Conservation (phyloP, 2,888 invertebrate species). For the Actias luna region DNA sequence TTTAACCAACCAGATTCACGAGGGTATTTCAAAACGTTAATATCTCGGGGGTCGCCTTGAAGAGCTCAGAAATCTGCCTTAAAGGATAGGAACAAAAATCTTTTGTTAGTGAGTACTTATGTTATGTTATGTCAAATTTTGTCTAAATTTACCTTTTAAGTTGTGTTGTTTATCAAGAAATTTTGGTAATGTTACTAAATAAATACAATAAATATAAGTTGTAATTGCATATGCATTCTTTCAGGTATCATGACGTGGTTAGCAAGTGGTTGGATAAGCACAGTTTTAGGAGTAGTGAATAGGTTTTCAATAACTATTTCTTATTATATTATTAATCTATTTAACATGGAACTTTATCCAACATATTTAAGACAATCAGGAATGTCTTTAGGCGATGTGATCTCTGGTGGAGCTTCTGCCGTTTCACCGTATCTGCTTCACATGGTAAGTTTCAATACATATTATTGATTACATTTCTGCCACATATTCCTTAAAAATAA, state of each 20-base stretch:
- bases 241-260: constrained; percentile 37
- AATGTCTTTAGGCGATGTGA: constrained; percentile 80
- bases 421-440: constrained; percentile 83
- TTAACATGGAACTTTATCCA: constrained; percentile 85
- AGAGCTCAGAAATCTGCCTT: too few relatives aligned
- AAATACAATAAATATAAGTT: not conserved
- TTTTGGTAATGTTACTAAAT: too few relatives aligned
- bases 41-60: too few relatives aligned
- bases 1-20: not conserved
- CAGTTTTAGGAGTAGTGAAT: constrained; percentile 64
- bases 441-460: constrained; percentile 59
- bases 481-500: not conserved
- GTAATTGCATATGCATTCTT: constrained; percentile 13
- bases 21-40: too few relatives aligned
- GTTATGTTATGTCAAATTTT: too few relatives aligned
- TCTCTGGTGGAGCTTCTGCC: constrained; percentile 79
- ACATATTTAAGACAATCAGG: constrained; percentile 85
- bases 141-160: too few relatives aligned
- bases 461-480: too few relatives aligned
- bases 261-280: constrained; percentile 47
- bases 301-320: constrained; percentile 79
- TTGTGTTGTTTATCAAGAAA: too few relatives aligned
- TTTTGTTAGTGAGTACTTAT: too few relatives aligned
- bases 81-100: too few relatives aligned
- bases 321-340: constrained; percentile 82